Evolutionary conservation across 2,888 invertebrate species (phyloP), one percentile per base, ranked within the genome.

Genomic region (Xanthia togata): DNA sequence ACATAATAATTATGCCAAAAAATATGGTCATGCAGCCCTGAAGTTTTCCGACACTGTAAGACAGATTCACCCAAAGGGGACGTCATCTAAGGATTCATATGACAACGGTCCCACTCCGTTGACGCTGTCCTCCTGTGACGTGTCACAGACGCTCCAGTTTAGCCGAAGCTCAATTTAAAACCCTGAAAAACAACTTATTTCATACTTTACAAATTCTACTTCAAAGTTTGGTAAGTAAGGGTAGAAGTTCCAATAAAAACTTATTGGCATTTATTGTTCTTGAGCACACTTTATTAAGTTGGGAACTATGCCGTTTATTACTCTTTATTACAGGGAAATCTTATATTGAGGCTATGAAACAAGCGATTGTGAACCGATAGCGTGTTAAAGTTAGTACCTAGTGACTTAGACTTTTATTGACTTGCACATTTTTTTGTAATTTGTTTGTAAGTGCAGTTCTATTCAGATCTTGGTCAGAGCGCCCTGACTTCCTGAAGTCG

Each of bases 191-290:
- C 41, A 64, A 59, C 63, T 44, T 12, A 55, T 59, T 64, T 60
- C 14, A 63, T 17, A 63, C 26, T 76, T 70, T 57, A 62, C 65
- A 70, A 77, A 71, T 55, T 55, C 65, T 38, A 47, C 70, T 78
- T 62, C 5, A 47, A 84, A 81, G 47, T 82, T 79, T 68, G 17
- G 31, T 57, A 67, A 35, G 59, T 73, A 41, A 65, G 17, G 63
- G 26, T 14, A 75, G 67, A 75, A 78, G 65, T 77, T 85, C n/a
- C 26, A 75, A 78, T 67, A 64, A 75, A 79, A 86, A 73, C 41
- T 82, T 79, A 84, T 82, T 74, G 73, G 76, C 69, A 64, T 82
- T 79, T 78, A 84, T 80, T 73, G 74, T 80, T 78, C 75, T 59
- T n/a, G 31, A 70, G 64, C 78, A 69, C 55, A 74, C 69, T 69